Percentiles rank a stretch among this genome's conserved stretches.
Evolutionary conservation across 2,113 vertebrate species (phyloP).

Genomic region (Ictalurus punctatus): DNA sequence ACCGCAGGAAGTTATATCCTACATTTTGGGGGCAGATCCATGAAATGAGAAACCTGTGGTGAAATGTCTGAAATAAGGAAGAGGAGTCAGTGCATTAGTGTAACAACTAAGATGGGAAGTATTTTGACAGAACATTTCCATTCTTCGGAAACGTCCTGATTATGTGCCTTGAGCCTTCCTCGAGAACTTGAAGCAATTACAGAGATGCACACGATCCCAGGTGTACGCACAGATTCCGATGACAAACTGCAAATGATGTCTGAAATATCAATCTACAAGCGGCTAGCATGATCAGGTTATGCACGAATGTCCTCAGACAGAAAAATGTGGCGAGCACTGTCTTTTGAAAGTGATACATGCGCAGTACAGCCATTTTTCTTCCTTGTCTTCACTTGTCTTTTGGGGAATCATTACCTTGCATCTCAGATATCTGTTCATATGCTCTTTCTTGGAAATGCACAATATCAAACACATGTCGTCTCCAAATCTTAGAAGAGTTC

Average conservation of each 20-base stretch:
- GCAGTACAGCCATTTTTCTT: slow-evolving; percentile 69
- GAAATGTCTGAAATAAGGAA: not conserved
- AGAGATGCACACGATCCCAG: slow-evolving; percentile 37
- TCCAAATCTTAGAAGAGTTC: slow-evolving; percentile 28
- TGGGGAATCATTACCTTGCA: slow-evolving; percentile 34
- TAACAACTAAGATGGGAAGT: not conserved
- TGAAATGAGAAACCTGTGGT: not conserved
- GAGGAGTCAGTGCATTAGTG: not conserved
- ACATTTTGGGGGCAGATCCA: not conserved
- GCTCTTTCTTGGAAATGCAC: slow-evolving; percentile 54
- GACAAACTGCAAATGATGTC: slow-evolving; percentile 24
- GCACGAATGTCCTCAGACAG: not conserved
- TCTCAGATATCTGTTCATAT: slow-evolving; percentile 29
- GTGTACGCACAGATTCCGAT: slow-evolving; percentile 1
- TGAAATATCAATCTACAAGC: not conserved
- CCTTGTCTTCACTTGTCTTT: slow-evolving; percentile 45
- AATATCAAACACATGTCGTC: slow-evolving; percentile 52
- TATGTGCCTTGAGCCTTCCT: not conserved
- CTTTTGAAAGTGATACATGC: slow-evolving; percentile 68
- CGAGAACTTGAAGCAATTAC: not conserved
- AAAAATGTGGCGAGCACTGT: slow-evolving; percentile 44
- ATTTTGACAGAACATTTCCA: not conserved
- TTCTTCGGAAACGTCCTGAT: not conserved
- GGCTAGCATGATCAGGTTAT: slow-evolving; percentile 5
- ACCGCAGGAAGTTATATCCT: not conserved